Evolutionary conservation across 2,888 invertebrate genomes (phyloP).

Genomic region (Anodontia alba): DNA sequence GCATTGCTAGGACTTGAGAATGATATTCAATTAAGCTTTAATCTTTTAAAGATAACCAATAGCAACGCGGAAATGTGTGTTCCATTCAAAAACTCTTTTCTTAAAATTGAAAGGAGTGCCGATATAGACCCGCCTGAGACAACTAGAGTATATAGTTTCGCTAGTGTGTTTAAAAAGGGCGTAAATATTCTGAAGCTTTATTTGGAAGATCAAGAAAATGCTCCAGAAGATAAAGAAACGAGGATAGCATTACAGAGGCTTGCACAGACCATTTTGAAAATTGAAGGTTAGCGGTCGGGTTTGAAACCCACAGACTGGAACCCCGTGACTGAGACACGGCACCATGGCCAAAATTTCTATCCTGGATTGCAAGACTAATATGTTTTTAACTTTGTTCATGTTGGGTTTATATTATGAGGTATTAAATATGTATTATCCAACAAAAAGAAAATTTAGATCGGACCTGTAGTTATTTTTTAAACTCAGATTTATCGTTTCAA

Average conservation of each 20-base stretch:
- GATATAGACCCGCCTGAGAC: neutral
- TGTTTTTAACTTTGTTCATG: no score
- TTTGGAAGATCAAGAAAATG: neutral
- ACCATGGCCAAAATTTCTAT: no score
- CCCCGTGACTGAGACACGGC: no score
- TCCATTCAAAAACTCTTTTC: neutral
- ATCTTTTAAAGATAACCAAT: constrained; percentile 1
- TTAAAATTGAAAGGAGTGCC: constrained; percentile 5
- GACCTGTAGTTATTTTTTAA: no score
- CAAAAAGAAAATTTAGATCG: no score
- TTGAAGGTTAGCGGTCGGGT: neutral
- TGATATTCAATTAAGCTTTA: neutral
- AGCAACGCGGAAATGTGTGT: constrained; percentile 8
- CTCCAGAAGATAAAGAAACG: neutral
- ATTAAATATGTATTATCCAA: no score
- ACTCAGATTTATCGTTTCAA: no score
- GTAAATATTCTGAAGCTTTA: neutral
- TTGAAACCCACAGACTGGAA: no score
- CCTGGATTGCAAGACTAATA: no score
- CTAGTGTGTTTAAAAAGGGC: neutral
- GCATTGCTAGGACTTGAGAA: neutral
- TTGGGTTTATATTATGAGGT: no score
- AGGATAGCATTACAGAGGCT: neutral
- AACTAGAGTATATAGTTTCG: neutral
- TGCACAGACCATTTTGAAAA: neutral